These are phyloP conservation scores for Ethmia dodecea DNA, from an alignment of 2,888 invertebrate genomes.

Conservation along the genomic window DNA sequence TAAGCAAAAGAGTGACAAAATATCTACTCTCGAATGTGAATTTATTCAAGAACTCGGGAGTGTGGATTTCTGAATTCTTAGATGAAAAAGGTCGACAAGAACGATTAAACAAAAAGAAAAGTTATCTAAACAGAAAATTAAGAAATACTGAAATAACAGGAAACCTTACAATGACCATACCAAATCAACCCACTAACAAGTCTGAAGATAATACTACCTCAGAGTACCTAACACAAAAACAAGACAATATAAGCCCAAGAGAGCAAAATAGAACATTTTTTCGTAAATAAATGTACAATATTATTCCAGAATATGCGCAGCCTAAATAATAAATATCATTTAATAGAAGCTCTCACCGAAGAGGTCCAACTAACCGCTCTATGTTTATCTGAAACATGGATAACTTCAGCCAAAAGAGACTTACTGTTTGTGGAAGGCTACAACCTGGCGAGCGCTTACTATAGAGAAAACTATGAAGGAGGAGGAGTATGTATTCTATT, in stretches of 20 bases:
- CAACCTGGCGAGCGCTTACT: slow-evolving; percentile 5
- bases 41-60: slow-evolving; percentile 8
- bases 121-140: background rate
- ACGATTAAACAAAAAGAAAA: background rate
- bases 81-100: slow-evolving; percentile 3
- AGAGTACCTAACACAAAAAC: background rate
- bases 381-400: slow-evolving; percentile 16
- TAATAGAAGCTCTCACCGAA: slow-evolving; percentile 10
- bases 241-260: background rate
- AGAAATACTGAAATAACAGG: background rate
- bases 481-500: slow-evolving; percentile 17
- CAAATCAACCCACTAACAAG: background rate
- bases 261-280: background rate
- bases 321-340: background rate
- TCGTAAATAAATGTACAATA: slow-evolving; percentile 1
- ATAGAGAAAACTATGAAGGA: slow-evolving; percentile 10
- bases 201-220: background rate
- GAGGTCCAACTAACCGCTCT: slow-evolving; percentile 7
- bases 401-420: slow-evolving; percentile 6
- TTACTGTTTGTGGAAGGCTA: slow-evolving; percentile 8
- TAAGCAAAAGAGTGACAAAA: slow-evolving; percentile 9
- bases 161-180: background rate
- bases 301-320: slow-evolving; percentile 1
- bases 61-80: slow-evolving; percentile 9
- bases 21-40: slow-evolving; percentile 5